phyloP scores from a whole-genome alignment of 2,113 vertebrate genomes.

The Rousettus leschenaultii region DNA sequence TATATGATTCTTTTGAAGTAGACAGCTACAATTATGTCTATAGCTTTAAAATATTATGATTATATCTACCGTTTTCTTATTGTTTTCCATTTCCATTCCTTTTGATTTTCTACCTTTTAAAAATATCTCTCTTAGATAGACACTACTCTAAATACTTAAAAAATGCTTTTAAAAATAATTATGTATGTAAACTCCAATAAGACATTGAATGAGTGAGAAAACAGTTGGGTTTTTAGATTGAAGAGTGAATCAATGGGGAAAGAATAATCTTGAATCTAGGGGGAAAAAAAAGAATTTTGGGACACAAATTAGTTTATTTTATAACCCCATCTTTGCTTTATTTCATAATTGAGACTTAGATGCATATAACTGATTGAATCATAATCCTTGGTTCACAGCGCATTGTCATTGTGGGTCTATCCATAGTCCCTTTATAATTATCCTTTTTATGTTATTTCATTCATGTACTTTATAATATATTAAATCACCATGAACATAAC shows the following conservation, averaged over 20 bases:
- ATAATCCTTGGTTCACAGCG: background rate
- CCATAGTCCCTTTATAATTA: background rate
- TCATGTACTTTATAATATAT: background rate
- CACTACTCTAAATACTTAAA: background rate
- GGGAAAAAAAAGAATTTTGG: background rate
- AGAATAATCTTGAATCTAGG: background rate
- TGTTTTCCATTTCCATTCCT: background rate
- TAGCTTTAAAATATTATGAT: background rate
- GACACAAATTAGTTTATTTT: background rate
- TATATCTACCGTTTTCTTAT: background rate
- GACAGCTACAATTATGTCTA: background rate
- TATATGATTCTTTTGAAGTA: background rate
- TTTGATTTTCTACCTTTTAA: background rate
- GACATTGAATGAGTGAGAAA: background rate
- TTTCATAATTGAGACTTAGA: background rate
- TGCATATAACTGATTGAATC: background rate
- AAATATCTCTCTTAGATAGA: background rate
- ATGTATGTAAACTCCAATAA: background rate
- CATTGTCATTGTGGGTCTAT: background rate
- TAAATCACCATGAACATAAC: background rate
- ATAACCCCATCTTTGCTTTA: background rate
- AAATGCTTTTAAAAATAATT: background rate
- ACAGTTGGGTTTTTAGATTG: background rate
- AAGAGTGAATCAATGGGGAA: no score
- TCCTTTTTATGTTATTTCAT: background rate